A percentile compares a stretch with the other conserved stretches of the same genome.
Evolutionary conservation across 2,113 vertebrate genomes (phyloP).

Genomic region (Heptranchias perlo): DNA sequence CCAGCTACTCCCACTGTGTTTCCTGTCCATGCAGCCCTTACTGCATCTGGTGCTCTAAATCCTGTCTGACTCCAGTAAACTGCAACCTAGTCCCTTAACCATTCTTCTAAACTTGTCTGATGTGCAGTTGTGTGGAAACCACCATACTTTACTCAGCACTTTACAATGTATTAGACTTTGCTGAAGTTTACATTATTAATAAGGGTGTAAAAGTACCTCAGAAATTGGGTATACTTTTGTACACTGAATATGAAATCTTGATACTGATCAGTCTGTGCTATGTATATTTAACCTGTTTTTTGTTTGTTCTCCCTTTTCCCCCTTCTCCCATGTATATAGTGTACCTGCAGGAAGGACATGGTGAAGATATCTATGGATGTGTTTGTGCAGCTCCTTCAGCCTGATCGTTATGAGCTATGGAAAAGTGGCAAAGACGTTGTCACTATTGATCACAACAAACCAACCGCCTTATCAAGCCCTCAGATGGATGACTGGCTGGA

Average conservation of each 20-base stretch:
- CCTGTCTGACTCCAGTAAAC: neutral
- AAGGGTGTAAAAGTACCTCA: neutral
- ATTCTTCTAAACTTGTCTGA: neutral
- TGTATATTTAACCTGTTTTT: neutral
- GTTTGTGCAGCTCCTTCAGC: constrained; percentile 88
- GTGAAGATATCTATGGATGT: constrained; percentile 99
- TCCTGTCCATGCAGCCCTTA: neutral
- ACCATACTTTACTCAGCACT: neutral
- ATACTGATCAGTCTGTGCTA: neutral
- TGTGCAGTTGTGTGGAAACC: neutral
- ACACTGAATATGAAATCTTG: neutral
- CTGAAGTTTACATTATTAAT: neutral
- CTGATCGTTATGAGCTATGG: constrained; percentile 85
- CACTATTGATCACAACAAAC: constrained; percentile 77
- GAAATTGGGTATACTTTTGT: neutral
- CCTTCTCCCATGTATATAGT: constrained; percentile 56
- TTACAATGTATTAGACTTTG: neutral
- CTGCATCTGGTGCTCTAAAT: neutral
- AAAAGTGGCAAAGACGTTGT: constrained; percentile 84
- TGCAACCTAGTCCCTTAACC: neutral
- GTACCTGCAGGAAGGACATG: constrained; percentile 93
- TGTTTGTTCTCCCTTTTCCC: neutral
- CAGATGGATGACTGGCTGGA: constrained; percentile 82
- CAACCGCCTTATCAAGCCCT: constrained; percentile 73
- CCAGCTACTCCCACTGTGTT: neutral